Base-by-base conservation (phyloP, 2,797 vertebrate genomes). In the Enteromius radiatus region DNA sequence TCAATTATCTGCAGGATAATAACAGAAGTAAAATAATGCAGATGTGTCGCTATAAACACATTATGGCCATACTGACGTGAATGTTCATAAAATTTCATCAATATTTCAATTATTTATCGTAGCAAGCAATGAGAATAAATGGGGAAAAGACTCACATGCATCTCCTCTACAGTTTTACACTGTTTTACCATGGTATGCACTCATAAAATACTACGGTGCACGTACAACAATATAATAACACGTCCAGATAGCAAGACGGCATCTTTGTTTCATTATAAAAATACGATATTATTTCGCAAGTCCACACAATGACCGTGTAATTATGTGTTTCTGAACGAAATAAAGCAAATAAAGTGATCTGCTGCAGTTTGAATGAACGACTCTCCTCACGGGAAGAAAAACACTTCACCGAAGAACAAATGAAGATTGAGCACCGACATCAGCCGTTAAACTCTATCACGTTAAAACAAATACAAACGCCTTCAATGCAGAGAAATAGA, bases 171-270 rank as follows among this genome's bases (percentile, higher is more conserved):
- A 23, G 10, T 56, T 56, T n/a, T 3, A n/a, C 52, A 21, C 52
- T 1, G 52, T 8, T 52, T 23, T 56, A 56, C 52, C 21, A 54
- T 7, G 19, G 49, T 52, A 52, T 52, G 0, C 1, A 17, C 15
- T 54, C 9, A 4, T 64, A 33, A 2, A 11, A 33, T 21, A 33
- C 14, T 12, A 74, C 4, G 14, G 0, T 9, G 15, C 21, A 12
- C 10, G 1, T 63, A 73, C 11, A n/a, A 9, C 14, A 2, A 23
- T 52, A 3, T 31, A 5, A 1, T 31, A 71, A 65, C 31, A 64
- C 5, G 17, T 36, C 0, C 6, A 64, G 28, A 11, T 1, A 10
- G 0, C 17, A 21, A 3, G 1, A 33, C 1, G 28, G 12, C 2
- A 26, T 45, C 1, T 47, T 26, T 10, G n/a, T 21, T 49, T 2